These are phyloP conservation scores for Lucifuga dentata DNA, from an alignment of 2,113 vertebrate species.

Conservation along the genomic window DNA sequence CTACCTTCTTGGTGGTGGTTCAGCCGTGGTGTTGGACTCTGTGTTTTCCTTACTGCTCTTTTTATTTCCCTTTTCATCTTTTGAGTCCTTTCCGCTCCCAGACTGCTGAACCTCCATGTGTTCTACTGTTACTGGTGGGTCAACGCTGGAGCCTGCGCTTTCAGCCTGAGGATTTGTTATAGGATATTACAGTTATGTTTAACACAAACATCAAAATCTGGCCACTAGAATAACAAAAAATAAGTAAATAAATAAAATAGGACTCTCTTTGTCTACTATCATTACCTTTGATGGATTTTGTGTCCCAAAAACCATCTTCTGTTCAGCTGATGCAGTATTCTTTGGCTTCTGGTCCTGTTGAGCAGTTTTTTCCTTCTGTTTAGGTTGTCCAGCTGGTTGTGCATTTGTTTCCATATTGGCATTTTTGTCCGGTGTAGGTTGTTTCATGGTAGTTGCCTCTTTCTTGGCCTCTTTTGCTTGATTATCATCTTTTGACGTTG, in stretches of 20 bases:
- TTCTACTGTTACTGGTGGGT: slow-evolving; percentile 11
- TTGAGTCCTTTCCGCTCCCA: not conserved
- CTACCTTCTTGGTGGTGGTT: slow-evolving; percentile 55
- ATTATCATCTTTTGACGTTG: slow-evolving; percentile 2
- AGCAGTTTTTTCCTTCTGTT: slow-evolving; percentile 21
- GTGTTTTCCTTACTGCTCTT: not conserved
- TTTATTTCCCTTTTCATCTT: not conserved
- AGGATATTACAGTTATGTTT: too few relatives aligned
- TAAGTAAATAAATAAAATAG: too few relatives aligned
- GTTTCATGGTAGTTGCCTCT: not conserved
- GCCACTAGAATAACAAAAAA: not conserved
- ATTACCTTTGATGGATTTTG: slow-evolving; percentile 46
- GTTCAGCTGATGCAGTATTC: not conserved
- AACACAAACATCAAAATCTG: too few relatives aligned
- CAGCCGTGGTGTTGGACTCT: not conserved
- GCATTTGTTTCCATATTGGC: slow-evolving; percentile 46
- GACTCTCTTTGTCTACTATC: not conserved
- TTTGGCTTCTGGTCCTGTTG: slow-evolving; percentile 21
- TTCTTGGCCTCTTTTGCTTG: slow-evolving; percentile 50
- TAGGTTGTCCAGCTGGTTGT: slow-evolving; percentile 19
- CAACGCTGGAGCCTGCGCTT: slow-evolving; percentile 57
- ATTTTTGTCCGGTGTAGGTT: slow-evolving; percentile 53
- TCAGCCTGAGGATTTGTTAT: too few relatives aligned
- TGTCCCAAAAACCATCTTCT: slow-evolving; percentile 53
- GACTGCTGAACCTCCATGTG: slow-evolving; percentile 26